Evolutionary conservation across 2,888 invertebrate genomes (phyloP).

Genomic region (Parasteatoda lunata): DNA sequence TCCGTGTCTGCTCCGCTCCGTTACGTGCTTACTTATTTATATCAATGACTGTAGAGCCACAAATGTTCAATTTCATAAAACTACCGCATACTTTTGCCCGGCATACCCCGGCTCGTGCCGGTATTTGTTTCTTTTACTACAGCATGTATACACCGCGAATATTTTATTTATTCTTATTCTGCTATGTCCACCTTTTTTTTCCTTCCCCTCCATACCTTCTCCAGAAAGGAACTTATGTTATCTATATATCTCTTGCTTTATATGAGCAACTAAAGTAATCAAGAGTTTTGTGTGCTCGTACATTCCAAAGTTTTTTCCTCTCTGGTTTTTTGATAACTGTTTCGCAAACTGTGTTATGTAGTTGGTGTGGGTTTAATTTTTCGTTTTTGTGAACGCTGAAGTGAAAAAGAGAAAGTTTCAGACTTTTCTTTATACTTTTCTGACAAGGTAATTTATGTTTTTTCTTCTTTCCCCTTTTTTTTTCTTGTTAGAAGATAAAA

Average conservation of each 20-base stretch:
- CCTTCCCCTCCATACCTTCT: neutral
- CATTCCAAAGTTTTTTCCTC: conserved; percentile 13
- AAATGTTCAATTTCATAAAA: conserved; percentile 68
- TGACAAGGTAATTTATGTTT: conserved; percentile 2
- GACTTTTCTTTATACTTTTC: neutral
- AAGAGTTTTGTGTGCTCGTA: conserved; percentile 35
- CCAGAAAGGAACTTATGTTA: conserved; percentile 26
- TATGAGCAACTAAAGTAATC: conserved; percentile 55
- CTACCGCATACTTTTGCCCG: conserved; percentile 62
- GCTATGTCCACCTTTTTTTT: conserved; percentile 14
- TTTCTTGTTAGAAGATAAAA: neutral
- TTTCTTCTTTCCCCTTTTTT: neutral
- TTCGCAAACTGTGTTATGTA: neutral
- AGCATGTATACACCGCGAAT: conserved; percentile 17
- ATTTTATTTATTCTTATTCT: conserved; percentile 61
- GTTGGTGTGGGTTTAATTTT: conserved; percentile 30
- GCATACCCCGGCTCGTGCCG: conserved; percentile 29
- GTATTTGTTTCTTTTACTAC: conserved; percentile 48
- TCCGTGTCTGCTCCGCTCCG: conserved; percentile 27
- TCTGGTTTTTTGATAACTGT: conserved; percentile 7
- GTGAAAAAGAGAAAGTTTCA: conserved; percentile 40
- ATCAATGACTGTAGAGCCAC: conserved; percentile 58
- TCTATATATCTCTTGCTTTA: conserved; percentile 33
- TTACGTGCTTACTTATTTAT: conserved; percentile 66
- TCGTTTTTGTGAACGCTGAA: conserved; percentile 21